Base-by-base conservation (phyloP, 2,888 invertebrate species). In the Aplocera efformata region DNA sequence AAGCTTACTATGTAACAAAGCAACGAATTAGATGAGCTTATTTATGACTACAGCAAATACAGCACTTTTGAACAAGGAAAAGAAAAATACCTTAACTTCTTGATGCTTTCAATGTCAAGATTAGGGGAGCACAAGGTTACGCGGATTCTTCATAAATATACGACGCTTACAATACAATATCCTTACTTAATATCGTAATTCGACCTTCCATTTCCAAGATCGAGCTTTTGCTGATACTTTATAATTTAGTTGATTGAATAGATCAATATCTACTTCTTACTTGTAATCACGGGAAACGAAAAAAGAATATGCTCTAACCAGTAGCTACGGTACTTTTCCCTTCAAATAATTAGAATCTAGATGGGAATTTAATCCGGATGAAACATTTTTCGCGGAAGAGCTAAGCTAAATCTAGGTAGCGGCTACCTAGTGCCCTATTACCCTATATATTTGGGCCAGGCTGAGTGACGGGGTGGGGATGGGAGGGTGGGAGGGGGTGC, bases 1-100 rank as follows among this genome's bases (percentile, higher is more conserved):
- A 77, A 78, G 79, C 81, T 73, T 71, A 79, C 82, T 72, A 71
- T 78, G 78, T 67, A 38, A 53, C 48, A 70, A 61, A 72, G 79
- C 79, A 78, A 74, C 73, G 64, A 71, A 62, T 72, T 65, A 56
- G 59, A 64, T 68, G 69, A 33, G 29, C 23, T 42, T 10, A 27
- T 39, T 36, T 17, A 36, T 31, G 20, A 3, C 45, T 27, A 37
- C 23, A 41, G 28, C 40, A 34, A 34, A 39, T 28, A 44, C 43
- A 34, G 29, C 32, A 30, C 31, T 48, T 41, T 13, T 31, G 10
- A 34, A 32, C 6, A 6, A 34, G 3, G 20, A 26, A 13, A 32
- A 28, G 7, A 32, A 30, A 22, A 31, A 24, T 41, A 35, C 26
- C 25, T 30, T n/a, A 26, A 25, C 27, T 9, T 10, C 22, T 31